Evolutionary conservation across 1,140 invertebrate species (phyloP).

Genomic region (Hormaphis cornu): DNA sequence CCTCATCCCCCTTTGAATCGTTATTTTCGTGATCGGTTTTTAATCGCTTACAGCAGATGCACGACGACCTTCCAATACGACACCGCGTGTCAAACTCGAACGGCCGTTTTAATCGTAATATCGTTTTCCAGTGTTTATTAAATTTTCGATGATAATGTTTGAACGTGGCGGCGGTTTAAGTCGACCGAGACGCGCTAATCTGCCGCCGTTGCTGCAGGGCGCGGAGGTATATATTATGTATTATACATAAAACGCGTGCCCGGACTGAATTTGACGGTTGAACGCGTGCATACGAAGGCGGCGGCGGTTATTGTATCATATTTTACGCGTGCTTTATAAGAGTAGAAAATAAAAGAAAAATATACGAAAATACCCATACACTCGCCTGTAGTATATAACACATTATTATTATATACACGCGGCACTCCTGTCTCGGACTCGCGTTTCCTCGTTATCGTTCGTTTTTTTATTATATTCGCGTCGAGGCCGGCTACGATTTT

Average conservation of each 20-base stretch:
- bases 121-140: conserved; percentile 25
- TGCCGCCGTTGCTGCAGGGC: no score
- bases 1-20: no score
- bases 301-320: neutral
- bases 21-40: no score
- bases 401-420: neutral
- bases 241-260: no score
- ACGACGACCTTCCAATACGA: no score
- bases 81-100: neutral
- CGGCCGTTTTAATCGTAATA: conserved; percentile 6
- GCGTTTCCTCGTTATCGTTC: conserved; percentile 5
- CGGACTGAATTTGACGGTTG: conserved; percentile 25
- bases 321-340: no score
- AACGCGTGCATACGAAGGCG: neutral
- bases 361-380: neutral
- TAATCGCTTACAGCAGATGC: no score
- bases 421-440: no score
- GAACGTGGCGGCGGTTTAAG: neutral
- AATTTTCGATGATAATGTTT: conserved; percentile 11
- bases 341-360: neutral
- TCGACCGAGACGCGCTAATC: no score
- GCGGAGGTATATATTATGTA: no score
- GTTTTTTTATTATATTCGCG: no score
- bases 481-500: neutral
- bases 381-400: neutral